phyloP scores from a whole-genome alignment of 2,113 vertebrate species.

The Rhegmatorhina hoffmannsi region DNA sequence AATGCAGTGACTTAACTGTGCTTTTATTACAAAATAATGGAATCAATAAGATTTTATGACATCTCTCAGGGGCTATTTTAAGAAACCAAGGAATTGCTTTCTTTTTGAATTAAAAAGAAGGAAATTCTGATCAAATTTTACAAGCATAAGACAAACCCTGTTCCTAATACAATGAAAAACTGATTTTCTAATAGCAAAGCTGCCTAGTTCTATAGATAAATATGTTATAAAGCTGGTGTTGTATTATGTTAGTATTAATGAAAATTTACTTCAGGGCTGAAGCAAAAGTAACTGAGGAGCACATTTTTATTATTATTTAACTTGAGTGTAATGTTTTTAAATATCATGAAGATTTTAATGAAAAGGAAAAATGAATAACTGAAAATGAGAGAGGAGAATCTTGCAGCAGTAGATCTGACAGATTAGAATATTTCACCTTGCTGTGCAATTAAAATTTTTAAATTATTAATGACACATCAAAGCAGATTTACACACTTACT shows the following conservation, averaged over 20 bases:
- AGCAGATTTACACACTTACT: not conserved
- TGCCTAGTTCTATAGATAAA: not conserved
- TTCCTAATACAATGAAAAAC: not conserved
- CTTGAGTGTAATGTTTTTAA: not conserved
- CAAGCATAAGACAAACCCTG: not conserved
- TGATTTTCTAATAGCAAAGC: not conserved
- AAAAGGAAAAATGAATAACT: not conserved
- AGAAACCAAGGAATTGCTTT: not conserved
- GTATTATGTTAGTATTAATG: not conserved
- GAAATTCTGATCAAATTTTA: slow-evolving; percentile 8
- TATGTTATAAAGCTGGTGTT: not conserved
- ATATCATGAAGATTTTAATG: not conserved
- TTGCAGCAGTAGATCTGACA: not conserved
- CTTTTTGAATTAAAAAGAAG: not conserved
- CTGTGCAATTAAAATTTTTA: not conserved
- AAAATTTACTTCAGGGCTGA: not conserved
- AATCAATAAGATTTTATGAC: slow-evolving; percentile 3
- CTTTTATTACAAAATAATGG: not conserved
- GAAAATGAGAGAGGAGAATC: not conserved
- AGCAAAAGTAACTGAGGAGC: not conserved
- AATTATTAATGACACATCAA: not conserved
- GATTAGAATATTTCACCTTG: not conserved
- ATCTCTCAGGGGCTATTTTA: not conserved
- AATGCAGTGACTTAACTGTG: not conserved
- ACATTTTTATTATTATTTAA: not conserved